Evolutionary conservation across 2,797 vertebrate species (phyloP), one percentile per base, ranked within the genome.

Genomic region (Xiphorhynchus erythropygius): DNA sequence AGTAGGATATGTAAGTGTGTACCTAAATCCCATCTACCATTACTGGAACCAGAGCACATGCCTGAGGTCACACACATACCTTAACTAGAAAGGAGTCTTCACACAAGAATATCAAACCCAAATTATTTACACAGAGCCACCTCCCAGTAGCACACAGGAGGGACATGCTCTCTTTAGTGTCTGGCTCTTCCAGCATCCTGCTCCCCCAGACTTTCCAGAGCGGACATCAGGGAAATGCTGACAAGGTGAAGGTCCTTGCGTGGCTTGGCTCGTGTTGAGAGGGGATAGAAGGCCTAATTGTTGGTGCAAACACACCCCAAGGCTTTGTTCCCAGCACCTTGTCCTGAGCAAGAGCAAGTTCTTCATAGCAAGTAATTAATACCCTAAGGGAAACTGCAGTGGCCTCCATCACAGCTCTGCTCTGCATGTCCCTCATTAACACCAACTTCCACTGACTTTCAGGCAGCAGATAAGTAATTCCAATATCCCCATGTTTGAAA

Each of bases 281-380:
- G 27, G 24, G 19, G 37, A 84, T n/a, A 37, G 24, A 60, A 69
- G 56, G 52, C 17, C 44, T 90, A 80, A 94, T 59, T 92, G 65
- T 76, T 28, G 56, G 11, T 73, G 53, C 71, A 77, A 85, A 87
- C 83, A 70, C 32, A 60, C 32, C 87, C 91, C 7, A n/a, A 64
- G 88, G 86, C 86, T 89, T 79, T 50, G 49, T 44, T 86, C 41
- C 52, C 37, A 74, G 75, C 63, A 90, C 90, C 76, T 68, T 44
- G 80, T 85, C 83, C 1, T 7, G 32, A 84, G 90, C 89, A 87
- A 93, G 41, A 62, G 70, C 77, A 39, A 60, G 59, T 21, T 52
- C 41, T 70, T 30, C 2, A 9, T 13, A 67, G 63, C 59, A 67
- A 82, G 56, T 95, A 91, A 95, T 91, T 89, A 95, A 91, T 84